Base-by-base conservation (phyloP, 2,888 invertebrate species). In the Metopia argyrocephala region DNA sequence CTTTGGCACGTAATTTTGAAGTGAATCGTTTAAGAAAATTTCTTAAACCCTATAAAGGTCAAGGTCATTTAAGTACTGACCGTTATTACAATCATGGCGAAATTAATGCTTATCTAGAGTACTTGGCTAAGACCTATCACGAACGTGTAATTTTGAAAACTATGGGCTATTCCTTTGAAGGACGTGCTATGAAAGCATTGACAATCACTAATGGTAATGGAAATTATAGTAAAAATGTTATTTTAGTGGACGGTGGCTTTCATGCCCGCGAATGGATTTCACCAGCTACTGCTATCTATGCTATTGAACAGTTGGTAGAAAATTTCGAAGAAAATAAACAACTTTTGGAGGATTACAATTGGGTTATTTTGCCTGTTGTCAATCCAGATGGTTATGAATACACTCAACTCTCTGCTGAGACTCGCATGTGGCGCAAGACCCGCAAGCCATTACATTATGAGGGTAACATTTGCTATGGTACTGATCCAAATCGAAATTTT, bases 401-500 rank as follows among this genome's bases (percentile, higher is more conserved):
- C 86, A 91, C 93, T 0, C 93, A 92, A 75, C 89, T 87, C 1
- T 78, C 83, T 0, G 83, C 82, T 0, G 0, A 70, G 0, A 82
- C 86, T 2, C 87, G 91, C 0, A 87, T 94, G 75, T 95, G 94
- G 94, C 92, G 95, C 21, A 95, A 95, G 86, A 95, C 94, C 0
- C 92, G 94, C 0, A 92, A 93, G 0, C 91, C 91, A 0, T 76
- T 86, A n/a, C 57, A 1, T 0, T 71, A 31, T 3, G 28, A 81
- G 3, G 86, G 90, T 61, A 0, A 28, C 0, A 86, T 87, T 12
- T 96, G 95, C 84, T 89, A 90, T 4, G 96, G 96, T 12, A 93
- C 93, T 0, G 96, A 96, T 86, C 93, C 93, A 0, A 96, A 96
- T 88, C 91, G 96, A 1, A 96, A 96, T 90, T 96, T 93, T 85